Evolutionary conservation across 2,888 invertebrate genomes (phyloP).

Genomic region (Ellobium chinense): DNA sequence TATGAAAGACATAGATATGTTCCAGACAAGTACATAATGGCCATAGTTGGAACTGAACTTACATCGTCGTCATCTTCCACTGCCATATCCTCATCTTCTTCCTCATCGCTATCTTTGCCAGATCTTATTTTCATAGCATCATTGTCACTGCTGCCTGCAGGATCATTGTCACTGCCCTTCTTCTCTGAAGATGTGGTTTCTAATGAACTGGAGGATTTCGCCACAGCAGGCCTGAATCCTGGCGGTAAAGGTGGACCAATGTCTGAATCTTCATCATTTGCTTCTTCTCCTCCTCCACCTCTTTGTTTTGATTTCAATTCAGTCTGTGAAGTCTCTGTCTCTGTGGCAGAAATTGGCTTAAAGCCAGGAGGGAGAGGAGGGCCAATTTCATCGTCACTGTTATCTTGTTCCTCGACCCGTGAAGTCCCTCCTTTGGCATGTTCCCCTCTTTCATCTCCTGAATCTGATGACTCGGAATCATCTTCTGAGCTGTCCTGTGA

Average conservation of each 20-base stretch:
- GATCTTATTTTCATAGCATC: slow-evolving; percentile 42
- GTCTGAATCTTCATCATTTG: slow-evolving; percentile 71
- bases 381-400: slow-evolving; percentile 71
- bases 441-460: background rate
- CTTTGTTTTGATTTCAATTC: background rate
- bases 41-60: too few species aligned
- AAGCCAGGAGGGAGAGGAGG: slow-evolving; percentile 61
- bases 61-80: slow-evolving; percentile 39
- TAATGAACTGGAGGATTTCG: background rate
- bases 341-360: background rate
- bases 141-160: slow-evolving; percentile 56
- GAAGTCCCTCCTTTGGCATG: background rate
- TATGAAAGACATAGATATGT: too few species aligned
- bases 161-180: background rate
- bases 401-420: slow-evolving; percentile 65
- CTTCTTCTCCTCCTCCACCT: slow-evolving; percentile 60
- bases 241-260: slow-evolving; percentile 64
- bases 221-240: slow-evolving; percentile 13
- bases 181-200: slow-evolving; percentile 1
- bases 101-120: slow-evolving; percentile 54
- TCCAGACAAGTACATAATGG: too few species aligned
- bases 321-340: background rate
- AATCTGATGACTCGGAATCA: slow-evolving; percentile 4
- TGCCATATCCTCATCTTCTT: slow-evolving; percentile 52
- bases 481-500: background rate